Percentiles rank a stretch among this genome's conserved stretches.
phyloP scores from a whole-genome alignment of 2,797 vertebrate species.

The Sphaeramia orbicularis region DNA sequence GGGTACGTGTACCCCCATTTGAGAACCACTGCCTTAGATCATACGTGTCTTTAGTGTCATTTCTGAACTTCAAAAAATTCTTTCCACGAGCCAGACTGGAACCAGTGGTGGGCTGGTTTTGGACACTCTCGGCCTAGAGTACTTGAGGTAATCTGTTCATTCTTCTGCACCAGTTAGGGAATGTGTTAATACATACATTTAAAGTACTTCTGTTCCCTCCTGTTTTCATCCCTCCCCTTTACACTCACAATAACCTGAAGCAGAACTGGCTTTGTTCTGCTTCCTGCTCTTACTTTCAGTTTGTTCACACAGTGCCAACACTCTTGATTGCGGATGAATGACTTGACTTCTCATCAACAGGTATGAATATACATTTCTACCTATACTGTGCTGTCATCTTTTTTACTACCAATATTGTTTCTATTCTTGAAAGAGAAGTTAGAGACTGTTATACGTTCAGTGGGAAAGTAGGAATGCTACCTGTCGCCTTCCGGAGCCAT shows the following conservation, averaged over 20 bases:
- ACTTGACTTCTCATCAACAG: slow-evolving; percentile 2
- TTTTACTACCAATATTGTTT: background rate
- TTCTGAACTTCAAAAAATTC: no score
- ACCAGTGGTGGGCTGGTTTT: no score
- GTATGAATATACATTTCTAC: slow-evolving; percentile 11
- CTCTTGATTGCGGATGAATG: background rate
- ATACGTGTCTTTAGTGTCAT: no score
- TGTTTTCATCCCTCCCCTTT: no score
- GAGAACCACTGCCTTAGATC: no score
- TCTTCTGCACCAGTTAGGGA: background rate
- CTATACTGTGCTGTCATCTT: background rate
- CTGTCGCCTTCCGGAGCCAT: no score
- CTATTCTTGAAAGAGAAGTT: background rate
- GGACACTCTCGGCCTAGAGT: no score
- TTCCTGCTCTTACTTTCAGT: background rate
- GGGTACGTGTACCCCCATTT: no score
- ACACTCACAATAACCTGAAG: background rate
- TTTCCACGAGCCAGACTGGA: no score
- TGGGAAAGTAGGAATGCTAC: no score
- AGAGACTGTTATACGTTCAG: background rate
- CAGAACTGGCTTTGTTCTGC: background rate
- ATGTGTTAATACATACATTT: background rate
- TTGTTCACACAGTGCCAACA: background rate
- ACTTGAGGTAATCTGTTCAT: no score
- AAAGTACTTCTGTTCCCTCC: no score